Base-by-base conservation (phyloP, 2,113 vertebrate species). In the Condylura cristata region DNA sequence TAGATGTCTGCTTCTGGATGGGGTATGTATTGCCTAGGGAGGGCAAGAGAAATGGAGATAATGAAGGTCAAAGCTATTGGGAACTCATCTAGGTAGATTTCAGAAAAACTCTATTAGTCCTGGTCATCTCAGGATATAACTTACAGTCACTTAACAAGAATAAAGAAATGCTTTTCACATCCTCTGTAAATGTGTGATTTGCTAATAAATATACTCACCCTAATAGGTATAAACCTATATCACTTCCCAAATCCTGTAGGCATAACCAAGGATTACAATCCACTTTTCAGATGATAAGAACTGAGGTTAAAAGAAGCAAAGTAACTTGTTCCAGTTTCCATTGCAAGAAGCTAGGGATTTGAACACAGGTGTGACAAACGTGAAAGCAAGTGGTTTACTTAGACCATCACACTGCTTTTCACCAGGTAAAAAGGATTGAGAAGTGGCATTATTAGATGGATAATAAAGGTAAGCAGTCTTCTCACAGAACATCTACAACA, bases 271-370 rank as follows among this genome's bases (percentile, higher is more conserved):
- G 32, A 61, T 66, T 71, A 72, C 14, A n/a, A 48, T 61, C 70
- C 61, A 70, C 48, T 90, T 90, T 68, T 48, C 70, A 44, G n/a
- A 37, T 63, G 46, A 92, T 37, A 37, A 84, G 83, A 90, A 87
- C 30, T 24, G 6, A 95, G 46, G 30, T 24, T 28, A 71, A 68
- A 34, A 41, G 28, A 56, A 93, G 4, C 20, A 2, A 58, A 68
- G n/a, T 30, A 7, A 34, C 66, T 78, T 68, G 14, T 16, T 51
- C 28, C 9, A 10, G 22, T 10, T 72, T 30, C 37, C 56, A 78
- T n/a, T 17, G 5, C 20, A 48, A 86, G 66, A 80, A 63, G 53
- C 6, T 37, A 11, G n/a, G 37, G 6, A 26, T 37, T 84, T 65
- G 41, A 26, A 46, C 1, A 14, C 44, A 56, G 28, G 34, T 37